These are phyloP conservation scores for Lasioglossum albipes DNA, from an alignment of 1,140 invertebrate species.

Conservation along the genomic window DNA sequence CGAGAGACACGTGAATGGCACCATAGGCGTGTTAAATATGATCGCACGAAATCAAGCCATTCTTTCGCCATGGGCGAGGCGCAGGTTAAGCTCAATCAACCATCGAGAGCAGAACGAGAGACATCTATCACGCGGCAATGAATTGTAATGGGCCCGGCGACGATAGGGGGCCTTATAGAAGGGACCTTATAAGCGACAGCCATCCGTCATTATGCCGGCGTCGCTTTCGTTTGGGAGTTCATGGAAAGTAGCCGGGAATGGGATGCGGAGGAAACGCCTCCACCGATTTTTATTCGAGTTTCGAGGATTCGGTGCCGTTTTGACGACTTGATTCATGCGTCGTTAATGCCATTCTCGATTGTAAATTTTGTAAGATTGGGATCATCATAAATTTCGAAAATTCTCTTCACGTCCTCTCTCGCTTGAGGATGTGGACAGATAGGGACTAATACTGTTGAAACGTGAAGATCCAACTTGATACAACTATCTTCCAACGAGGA, in stretches of 20 bases:
- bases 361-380: too few relatives aligned
- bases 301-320: background rate
- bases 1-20: conserved; percentile 48
- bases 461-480: too few relatives aligned
- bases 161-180: conserved; percentile 45
- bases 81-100: conserved; percentile 61
- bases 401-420: too few relatives aligned
- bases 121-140: conserved; percentile 66
- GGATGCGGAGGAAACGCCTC: background rate
- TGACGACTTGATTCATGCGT: background rate
- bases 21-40: conserved; percentile 53
- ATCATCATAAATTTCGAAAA: too few relatives aligned
- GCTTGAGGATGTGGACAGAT: too few relatives aligned
- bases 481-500: too few relatives aligned
- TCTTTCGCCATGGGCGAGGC: conserved; percentile 45
- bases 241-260: background rate
- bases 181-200: conserved; percentile 58
- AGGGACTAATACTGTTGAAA: too few relatives aligned
- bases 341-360: background rate
- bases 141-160: conserved; percentile 60
- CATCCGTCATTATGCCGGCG: conserved; percentile 60
- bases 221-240: conserved; percentile 44
- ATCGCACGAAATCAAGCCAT: conserved; percentile 53
- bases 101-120: conserved; percentile 62
- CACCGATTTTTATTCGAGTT: background rate